These are phyloP conservation scores for Pangasius krempfi DNA, from an alignment of 2,797 vertebrate genomes.

Conservation along the genomic window DNA sequence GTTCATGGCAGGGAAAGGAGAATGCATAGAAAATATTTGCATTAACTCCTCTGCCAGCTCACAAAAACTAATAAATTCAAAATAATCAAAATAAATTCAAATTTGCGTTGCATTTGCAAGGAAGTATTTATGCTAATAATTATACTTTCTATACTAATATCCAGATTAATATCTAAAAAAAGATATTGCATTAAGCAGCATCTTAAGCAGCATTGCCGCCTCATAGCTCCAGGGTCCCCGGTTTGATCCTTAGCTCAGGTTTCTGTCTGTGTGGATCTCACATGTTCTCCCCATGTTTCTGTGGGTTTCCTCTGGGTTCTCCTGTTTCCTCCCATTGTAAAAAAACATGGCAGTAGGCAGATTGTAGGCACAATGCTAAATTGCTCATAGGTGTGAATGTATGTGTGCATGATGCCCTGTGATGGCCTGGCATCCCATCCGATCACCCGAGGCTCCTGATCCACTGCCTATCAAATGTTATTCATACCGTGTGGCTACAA, in stretches of 20 bases:
- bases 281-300: not conserved
- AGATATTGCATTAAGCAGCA: not conserved
- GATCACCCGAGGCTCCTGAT: not conserved
- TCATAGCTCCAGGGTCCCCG: not conserved
- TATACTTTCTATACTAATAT: not conserved
- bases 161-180: not conserved
- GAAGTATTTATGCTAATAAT: not conserved
- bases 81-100: not conserved
- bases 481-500: not conserved
- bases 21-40: not conserved
- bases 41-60: not conserved
- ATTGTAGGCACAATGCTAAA: not conserved
- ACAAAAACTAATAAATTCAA: not conserved
- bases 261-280: not conserved
- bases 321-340: not conserved
- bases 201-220: too few species aligned
- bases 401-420: not conserved
- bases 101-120: too few species aligned
- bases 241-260: not conserved
- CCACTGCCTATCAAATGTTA: not conserved
- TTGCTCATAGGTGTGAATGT: not conserved
- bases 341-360: not conserved
- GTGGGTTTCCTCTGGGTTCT: not conserved
- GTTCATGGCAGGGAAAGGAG: not conserved
- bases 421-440: not conserved